Evolutionary conservation across 2,888 invertebrate species (phyloP).

Genomic region (Orthosia incerta): DNA sequence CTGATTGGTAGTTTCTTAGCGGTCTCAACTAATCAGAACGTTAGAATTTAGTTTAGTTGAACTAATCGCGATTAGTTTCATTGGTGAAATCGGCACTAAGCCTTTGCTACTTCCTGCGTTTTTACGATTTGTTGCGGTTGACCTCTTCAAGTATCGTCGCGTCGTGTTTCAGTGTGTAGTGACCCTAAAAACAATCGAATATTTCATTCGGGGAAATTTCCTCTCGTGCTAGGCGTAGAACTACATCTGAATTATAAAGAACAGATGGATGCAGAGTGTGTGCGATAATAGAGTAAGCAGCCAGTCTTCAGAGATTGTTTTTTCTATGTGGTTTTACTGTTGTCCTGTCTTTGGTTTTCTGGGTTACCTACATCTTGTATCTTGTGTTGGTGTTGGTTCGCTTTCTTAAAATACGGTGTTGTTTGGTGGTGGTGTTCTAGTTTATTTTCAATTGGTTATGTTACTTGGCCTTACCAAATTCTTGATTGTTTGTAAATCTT

Average conservation of each 20-base stretch:
- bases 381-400: constrained; percentile 58
- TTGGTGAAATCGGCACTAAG: no score
- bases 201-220: constrained; percentile 4
- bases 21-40: no score
- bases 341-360: constrained; percentile 42
- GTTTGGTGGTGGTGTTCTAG: constrained; percentile 54
- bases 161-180: constrained; percentile 31
- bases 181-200: constrained; percentile 29
- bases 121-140: no score
- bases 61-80: no score
- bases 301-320: constrained; percentile 20
- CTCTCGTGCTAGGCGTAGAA: constrained; percentile 19
- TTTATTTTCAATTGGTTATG: constrained; percentile 29
- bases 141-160: not conserved
- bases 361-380: constrained; percentile 44
- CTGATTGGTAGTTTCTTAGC: no score
- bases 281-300: constrained; percentile 47
- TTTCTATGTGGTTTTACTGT: constrained; percentile 30
- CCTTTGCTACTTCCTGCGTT: no score
- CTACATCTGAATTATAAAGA: constrained; percentile 49
- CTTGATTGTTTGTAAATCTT: constrained; percentile 22
- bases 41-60: no score
- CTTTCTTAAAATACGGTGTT: constrained; percentile 46
- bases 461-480: constrained; percentile 21
- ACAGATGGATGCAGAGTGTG: constrained; percentile 51